Base-by-base conservation (phyloP, 2,113 vertebrate species). In the Pyrgilauda ruficollis region DNA sequence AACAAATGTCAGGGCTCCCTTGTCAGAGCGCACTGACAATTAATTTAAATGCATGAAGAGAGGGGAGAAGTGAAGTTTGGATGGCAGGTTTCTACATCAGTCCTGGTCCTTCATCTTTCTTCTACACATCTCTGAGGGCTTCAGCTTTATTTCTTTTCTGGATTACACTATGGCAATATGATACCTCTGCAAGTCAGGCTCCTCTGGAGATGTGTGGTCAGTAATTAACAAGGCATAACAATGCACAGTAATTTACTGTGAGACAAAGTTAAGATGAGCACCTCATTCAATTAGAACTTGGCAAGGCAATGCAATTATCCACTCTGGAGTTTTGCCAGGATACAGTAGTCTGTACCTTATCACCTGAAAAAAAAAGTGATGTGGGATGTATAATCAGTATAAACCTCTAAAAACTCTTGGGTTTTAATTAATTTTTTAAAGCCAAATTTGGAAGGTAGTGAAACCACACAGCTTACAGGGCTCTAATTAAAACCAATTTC, bases 241-340 rank as follows among this genome's bases (percentile, higher is more conserved):
- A 84, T 47, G 58, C 58, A 46, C 28, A 37, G 52, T 92, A 90
- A 93, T 96, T 83, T 86, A 91, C 72, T 56, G 43, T 20, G 33
- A 95, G 70, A 39, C 62, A 93, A 77, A 96, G 84, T 90, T 93
- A 67, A 80, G 87, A 90, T 74, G 35, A 87, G 77, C 73, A 94
- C 74, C 53, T 93, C 55, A 66, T 95, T 95, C 93, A 89, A 82
- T 96, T 96, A 91, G 77, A 97, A 93, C 70, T 83, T 95, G 91
- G 93, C 89, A 96, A 93, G 72, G 75, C 37, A 95, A 58, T 83
- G 78, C 75, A 96, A 91, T 96, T 95, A 91, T 61, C 58, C 13
- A 19, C 55, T 50, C 62, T 96, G 84, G 89, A 93, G 19, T 66
- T 91, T 90, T 88, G 70, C 91, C 87, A 96, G 81, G n/a, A 69